These are phyloP conservation scores for Paradisaea rubra DNA, from an alignment of 2,113 vertebrate species.

Conservation along the genomic window DNA sequence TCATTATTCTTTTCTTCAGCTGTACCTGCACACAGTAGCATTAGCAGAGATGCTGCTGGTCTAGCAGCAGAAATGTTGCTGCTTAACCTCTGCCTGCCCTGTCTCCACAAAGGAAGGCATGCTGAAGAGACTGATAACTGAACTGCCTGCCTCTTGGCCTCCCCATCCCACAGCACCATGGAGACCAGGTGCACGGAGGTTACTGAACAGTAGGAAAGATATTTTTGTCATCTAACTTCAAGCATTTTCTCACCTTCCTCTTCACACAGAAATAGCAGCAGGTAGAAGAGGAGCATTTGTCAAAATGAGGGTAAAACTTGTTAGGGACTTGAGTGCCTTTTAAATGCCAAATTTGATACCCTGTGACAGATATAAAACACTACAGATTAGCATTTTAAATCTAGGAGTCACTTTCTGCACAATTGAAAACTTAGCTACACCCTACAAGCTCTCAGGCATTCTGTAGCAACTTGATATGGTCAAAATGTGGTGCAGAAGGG, in stretches of 20 bases:
- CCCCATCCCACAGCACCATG: background rate
- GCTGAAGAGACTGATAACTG: background rate
- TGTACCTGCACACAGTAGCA: background rate
- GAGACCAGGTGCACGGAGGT: slow-evolving; percentile 18
- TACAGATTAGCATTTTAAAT: background rate
- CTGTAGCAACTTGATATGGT: background rate
- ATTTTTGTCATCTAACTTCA: slow-evolving; percentile 8
- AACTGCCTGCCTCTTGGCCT: background rate
- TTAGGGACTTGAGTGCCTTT: background rate
- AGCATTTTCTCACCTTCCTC: slow-evolving; percentile 27
- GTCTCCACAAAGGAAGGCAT: background rate
- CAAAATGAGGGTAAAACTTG: background rate
- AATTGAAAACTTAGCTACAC: background rate
- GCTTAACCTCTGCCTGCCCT: background rate
- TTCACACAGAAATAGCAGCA: slow-evolving; percentile 12
- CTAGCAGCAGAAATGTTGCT: background rate
- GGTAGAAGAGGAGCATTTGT: background rate
- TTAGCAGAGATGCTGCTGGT: background rate
- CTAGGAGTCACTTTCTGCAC: background rate
- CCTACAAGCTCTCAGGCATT: background rate
- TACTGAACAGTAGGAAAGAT: background rate
- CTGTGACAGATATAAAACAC: background rate
- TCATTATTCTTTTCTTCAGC: background rate
- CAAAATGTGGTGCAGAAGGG: background rate
- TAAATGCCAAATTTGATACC: background rate